These are phyloP conservation scores for Oxytorus armatus DNA, from an alignment of 2,888 invertebrate genomes.

Conservation along the genomic window DNA sequence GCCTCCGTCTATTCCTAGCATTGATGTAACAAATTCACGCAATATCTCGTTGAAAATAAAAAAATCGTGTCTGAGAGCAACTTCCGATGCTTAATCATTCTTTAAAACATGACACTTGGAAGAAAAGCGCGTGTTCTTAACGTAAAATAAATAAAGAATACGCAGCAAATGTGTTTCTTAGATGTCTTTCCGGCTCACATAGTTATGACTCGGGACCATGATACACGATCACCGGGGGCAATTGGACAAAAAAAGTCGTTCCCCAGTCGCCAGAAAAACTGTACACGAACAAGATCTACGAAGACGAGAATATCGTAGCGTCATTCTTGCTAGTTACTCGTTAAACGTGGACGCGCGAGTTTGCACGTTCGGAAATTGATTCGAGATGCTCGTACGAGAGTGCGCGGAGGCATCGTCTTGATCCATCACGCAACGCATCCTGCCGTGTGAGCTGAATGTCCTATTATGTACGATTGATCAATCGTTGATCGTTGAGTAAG, in stretches of 20 bases:
- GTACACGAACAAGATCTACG: not conserved
- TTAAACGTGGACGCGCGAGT: not conserved
- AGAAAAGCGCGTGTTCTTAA: too few relatives aligned
- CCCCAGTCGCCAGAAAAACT: conserved; percentile 1
- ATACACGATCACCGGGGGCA: not conserved
- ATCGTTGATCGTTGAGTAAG: conserved; percentile 36
- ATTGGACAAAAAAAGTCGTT: not conserved
- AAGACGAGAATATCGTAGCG: conserved; percentile 4
- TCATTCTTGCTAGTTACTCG: not conserved
- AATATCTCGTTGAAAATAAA: too few relatives aligned
- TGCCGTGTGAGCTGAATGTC: conserved; percentile 45
- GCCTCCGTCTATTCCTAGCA: not conserved
- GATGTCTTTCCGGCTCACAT: not conserved
- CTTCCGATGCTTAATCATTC: too few relatives aligned
- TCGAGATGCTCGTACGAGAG: conserved; percentile 21
- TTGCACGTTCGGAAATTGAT: conserved; percentile 36
- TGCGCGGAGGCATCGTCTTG: conserved; percentile 47
- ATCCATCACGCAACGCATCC: conserved; percentile 55
- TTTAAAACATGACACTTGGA: too few relatives aligned
- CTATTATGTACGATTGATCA: conserved; percentile 46
- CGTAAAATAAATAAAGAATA: too few relatives aligned
- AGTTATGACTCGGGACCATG: not conserved
- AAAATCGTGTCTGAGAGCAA: too few relatives aligned
- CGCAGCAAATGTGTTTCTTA: too few relatives aligned
- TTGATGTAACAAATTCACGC: not conserved